phyloP scores from a whole-genome alignment of 2,888 invertebrate genomes.

The Pherbina coryleti region DNA sequence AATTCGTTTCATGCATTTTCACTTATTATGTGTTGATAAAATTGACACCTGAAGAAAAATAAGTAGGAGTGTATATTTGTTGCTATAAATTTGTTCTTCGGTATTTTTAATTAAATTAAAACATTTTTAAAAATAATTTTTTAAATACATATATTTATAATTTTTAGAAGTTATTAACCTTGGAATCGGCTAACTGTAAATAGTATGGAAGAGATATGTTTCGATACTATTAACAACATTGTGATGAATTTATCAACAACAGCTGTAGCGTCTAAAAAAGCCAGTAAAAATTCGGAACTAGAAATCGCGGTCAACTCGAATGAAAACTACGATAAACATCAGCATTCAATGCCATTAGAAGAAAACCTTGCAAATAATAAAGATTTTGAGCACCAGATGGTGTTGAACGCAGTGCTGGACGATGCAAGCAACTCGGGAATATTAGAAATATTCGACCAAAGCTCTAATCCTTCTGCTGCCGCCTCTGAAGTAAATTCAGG shows the following conservation, averaged over 20 bases:
- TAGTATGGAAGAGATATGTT: slow-evolving; percentile 69
- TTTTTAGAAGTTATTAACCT: slow-evolving; percentile 9
- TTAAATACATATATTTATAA: background rate
- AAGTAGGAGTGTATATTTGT: background rate
- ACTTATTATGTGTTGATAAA: too few relatives aligned
- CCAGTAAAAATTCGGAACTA: slow-evolving; percentile 9
- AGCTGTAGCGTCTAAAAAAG: slow-evolving; percentile 39
- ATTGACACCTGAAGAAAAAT: background rate
- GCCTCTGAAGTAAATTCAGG: slow-evolving; percentile 50
- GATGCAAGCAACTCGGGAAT: slow-evolving; percentile 60
- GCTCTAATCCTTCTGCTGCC: slow-evolving; percentile 60
- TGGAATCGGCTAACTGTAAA: slow-evolving; percentile 18
- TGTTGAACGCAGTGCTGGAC: slow-evolving; percentile 56
- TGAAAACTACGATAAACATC: slow-evolving; percentile 34
- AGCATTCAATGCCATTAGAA: slow-evolving; percentile 60
- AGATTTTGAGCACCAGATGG: slow-evolving; percentile 61
- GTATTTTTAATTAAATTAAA: too few relatives aligned
- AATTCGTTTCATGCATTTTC: too few relatives aligned
- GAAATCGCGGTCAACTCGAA: slow-evolving; percentile 26
- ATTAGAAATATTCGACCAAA: slow-evolving; percentile 61
- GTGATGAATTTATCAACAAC: slow-evolving; percentile 46
- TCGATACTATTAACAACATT: slow-evolving; percentile 56
- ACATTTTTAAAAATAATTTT: too few relatives aligned
- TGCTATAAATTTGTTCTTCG: background rate
- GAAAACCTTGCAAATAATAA: slow-evolving; percentile 55